A percentile compares a stretch with the other conserved stretches of the same genome.
These are phyloP conservation scores for Chiloscyllium punctatum DNA, from an alignment of 2,797 vertebrate genomes.

Conservation along the genomic window DNA sequence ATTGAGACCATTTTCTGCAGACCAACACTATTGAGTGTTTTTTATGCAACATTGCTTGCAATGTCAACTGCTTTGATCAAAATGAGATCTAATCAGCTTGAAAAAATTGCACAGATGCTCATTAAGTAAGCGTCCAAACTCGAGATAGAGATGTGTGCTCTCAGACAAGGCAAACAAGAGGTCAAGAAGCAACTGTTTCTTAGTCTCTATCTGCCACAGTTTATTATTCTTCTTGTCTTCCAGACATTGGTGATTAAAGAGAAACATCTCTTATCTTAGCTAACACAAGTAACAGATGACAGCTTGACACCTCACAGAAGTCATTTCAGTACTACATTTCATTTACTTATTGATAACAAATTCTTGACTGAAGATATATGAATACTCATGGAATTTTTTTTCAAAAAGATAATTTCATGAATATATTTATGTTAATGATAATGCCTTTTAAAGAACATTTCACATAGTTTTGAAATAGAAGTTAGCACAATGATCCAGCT, in stretches of 20 bases:
- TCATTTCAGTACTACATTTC: background rate
- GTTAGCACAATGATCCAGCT: background rate
- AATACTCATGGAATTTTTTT: background rate
- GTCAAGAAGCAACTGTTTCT: conserved; percentile 1
- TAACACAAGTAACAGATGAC: background rate
- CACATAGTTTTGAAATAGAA: background rate
- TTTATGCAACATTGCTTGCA: background rate
- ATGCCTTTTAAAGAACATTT: background rate
- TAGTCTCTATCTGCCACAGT: background rate
- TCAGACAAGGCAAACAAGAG: background rate
- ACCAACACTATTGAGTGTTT: background rate
- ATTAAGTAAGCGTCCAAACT: background rate
- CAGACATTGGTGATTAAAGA: background rate
- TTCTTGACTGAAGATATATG: background rate
- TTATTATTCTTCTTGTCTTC: background rate
- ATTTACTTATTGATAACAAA: background rate
- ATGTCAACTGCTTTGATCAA: conserved; percentile 1
- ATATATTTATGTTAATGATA: background rate
- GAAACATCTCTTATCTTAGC: background rate
- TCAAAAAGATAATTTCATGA: background rate
- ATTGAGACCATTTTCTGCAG: background rate
- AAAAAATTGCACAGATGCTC: conserved; percentile 24
- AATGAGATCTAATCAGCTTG: background rate
- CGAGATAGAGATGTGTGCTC: background rate
- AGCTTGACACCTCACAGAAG: background rate